A percentile compares a stretch with the other conserved stretches of the same genome.
Evolutionary conservation across 2,797 vertebrate species (phyloP).

Genomic region (Chloroceryle amazona): DNA sequence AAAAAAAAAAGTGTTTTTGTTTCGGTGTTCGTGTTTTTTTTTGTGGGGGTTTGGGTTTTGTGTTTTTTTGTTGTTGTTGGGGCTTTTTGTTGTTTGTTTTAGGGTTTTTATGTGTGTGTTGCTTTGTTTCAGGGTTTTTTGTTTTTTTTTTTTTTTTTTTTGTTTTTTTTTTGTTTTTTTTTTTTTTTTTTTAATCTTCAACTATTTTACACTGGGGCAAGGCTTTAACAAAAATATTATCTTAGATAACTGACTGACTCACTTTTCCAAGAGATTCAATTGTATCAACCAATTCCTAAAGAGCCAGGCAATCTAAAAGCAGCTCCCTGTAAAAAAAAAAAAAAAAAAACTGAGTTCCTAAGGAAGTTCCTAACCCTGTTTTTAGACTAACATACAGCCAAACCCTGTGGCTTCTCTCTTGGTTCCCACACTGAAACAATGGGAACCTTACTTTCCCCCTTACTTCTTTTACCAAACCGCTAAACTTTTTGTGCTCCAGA

Average conservation of each 20-base stretch:
- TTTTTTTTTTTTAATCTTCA: background rate
- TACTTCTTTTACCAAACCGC: background rate
- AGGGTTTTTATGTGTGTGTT: too few relatives aligned
- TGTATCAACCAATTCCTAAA: background rate
- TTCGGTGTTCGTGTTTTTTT: too few relatives aligned
- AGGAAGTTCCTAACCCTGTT: background rate
- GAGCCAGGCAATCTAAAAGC: background rate
- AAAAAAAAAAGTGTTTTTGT: background rate
- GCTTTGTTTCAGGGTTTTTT: too few relatives aligned
- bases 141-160: too few relatives aligned
- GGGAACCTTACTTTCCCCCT: background rate
- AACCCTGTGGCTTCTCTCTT: background rate
- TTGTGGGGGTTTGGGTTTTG: too few relatives aligned
- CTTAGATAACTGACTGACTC: background rate
- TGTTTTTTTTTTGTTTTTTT: too few relatives aligned
- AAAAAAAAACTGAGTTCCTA: background rate
- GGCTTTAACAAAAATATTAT: background rate
- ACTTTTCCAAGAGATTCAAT: background rate
- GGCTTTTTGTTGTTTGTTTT: too few relatives aligned
- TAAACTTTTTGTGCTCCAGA: background rate
- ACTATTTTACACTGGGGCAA: background rate
- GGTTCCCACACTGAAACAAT: background rate
- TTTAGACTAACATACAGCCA: background rate
- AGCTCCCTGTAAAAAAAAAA: background rate
- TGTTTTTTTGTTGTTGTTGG: too few relatives aligned